Conservation (phyloP, 1,140 invertebrate species). For the Cotesia glomerata region DNA sequence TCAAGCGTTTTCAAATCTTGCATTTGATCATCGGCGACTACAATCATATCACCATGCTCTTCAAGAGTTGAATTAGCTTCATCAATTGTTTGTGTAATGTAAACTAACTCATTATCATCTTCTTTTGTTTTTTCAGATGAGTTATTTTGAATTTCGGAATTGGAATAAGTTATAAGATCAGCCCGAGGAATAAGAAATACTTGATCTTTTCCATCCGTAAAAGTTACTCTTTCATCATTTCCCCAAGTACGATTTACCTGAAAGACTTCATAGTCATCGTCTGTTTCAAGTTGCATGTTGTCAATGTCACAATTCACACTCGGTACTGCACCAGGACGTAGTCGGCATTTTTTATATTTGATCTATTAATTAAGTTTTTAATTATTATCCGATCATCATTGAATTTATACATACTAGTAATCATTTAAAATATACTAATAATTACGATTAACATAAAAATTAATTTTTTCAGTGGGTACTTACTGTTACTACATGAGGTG, state of each 20-base stretch:
- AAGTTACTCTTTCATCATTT: not conserved
- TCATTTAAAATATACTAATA: not conserved
- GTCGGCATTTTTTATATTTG: slow-evolving; percentile 59
- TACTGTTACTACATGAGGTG: slow-evolving; percentile 56
- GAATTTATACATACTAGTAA: too few species aligned
- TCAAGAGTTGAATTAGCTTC: not conserved
- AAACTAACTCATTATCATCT: not conserved
- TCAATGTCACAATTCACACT: slow-evolving; percentile 26
- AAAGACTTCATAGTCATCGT: slow-evolving; percentile 24
- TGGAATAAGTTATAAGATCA: slow-evolving; percentile 22
- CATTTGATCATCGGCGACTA: not conserved
- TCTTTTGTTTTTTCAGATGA: not conserved
- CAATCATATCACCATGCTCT: slow-evolving; percentile 13
- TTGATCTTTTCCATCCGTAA: slow-evolving; percentile 12
- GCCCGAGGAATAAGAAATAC: slow-evolving; percentile 41
- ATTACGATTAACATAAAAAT: not conserved
- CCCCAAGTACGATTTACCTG: slow-evolving; percentile 21
- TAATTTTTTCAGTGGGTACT: slow-evolving; percentile 27
- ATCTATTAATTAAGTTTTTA: slow-evolving; percentile 39
- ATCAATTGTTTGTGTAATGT: slow-evolving; percentile 3
- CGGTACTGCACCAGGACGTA: slow-evolving; percentile 53
- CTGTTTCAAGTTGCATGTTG: slow-evolving; percentile 16
- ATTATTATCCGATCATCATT: too few species aligned
- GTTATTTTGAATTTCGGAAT: slow-evolving; percentile 15
- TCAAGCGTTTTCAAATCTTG: slow-evolving; percentile 8